Evolutionary conservation across 1,140 invertebrate species (phyloP).

Genomic region (Plodia interpunctella): DNA sequence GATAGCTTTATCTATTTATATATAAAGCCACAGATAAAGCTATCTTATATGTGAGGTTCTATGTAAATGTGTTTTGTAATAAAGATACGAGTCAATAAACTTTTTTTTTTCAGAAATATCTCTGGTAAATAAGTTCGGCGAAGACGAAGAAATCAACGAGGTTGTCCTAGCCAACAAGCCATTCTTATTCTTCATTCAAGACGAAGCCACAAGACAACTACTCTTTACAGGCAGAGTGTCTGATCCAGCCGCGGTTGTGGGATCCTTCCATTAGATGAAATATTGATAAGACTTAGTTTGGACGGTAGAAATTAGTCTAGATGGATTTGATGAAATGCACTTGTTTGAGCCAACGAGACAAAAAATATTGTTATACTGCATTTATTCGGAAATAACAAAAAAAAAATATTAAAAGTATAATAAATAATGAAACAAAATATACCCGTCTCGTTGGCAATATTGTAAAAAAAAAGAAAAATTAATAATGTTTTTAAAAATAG

Average conservation of each 20-base stretch:
- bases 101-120: constrained; percentile 76
- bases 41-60: no score
- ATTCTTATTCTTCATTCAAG: constrained; percentile 89
- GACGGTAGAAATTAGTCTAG: neutral
- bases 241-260: constrained; percentile 72
- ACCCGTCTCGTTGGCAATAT: no score
- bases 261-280: constrained; percentile 18
- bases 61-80: no score
- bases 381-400: no score
- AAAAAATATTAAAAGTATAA: no score
- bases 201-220: constrained; percentile 82
- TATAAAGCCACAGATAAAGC: no score
- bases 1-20: no score
- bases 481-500: no score
- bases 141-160: constrained; percentile 47
- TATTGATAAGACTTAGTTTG: constrained; percentile 5
- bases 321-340: neutral
- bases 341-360: neutral
- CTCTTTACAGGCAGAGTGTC: constrained; percentile 85
- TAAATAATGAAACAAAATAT: no score
- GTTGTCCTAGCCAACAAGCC: constrained; percentile 80
- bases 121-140: constrained; percentile 84
- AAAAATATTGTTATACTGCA: no score
- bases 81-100: no score
- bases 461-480: no score